Base-by-base conservation (phyloP, 2,797 vertebrate genomes). In the Morus bassanus region DNA sequence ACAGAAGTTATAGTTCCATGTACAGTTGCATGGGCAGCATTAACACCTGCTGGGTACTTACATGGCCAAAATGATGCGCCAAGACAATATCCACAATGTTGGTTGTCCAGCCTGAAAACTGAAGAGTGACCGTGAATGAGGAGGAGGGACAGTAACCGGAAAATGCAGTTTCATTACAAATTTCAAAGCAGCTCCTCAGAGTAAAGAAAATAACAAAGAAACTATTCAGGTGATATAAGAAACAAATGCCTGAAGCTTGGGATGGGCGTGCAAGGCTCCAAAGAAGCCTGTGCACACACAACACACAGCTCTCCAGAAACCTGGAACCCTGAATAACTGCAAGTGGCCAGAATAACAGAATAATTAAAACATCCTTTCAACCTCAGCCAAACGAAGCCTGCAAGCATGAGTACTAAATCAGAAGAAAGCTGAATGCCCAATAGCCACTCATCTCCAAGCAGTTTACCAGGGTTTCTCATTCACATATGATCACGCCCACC, bases 71-170 rank as follows among this genome's bases (percentile, higher is more conserved):
- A 97, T 99, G 99, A 95, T 99, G 99, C 10, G 98, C 98, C 98
- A 99, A 98, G 96, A 99, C 98, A 88, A 98, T 98, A 95, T 99
- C 99, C 81, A 99, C 98, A 87, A 99, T 95, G 97, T 98, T 99
- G 93, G 98, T 99, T 61, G 99, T 99, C 99, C 99, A 99, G 82
- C 99, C 99, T 73, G 99, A 99, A 95, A 99, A 97, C 99, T 99
- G 97, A 63, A 98, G 92, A 97, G 68, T 64, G 70, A 95, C 24
- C 4, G 0, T 69, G 88, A 90, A 81, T 96, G 39, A 97, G 87
- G 33, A 89, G 54, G 61, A 72, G 76, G 48, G 11, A 90, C 18
- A 85, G 16, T 21, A 94, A 96, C 25, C 41, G n/a, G 24, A 77
- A 69, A 56, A 74, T 16, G 65, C 87, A 95, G 94, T 45, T 91